Base-by-base conservation (phyloP, 2,113 vertebrate species). In the Myrmecobius fasciatus region DNA sequence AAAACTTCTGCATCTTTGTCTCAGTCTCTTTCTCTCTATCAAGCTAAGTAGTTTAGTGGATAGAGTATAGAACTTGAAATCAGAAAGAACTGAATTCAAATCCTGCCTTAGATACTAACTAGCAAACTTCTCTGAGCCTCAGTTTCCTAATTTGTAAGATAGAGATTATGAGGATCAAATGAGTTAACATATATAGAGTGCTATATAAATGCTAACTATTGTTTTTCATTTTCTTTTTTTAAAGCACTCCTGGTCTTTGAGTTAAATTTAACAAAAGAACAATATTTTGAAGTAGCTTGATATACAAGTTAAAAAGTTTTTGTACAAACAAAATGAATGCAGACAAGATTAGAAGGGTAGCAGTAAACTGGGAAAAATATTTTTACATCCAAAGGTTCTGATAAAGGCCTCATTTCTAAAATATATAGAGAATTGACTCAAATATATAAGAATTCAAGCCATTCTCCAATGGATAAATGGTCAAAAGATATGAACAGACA, bases 191-290 rank as follows among this genome's bases (percentile, higher is more conserved):
- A 51, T 51, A 53, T 53, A 67, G n/a, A 67, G 12, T 67, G 4
- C 31, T 36, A 83, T 83, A 83, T n/a, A 83, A 83, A 83, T 83
- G 20, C 67, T 20, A 75, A 17, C 51, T 56, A 49, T 26, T 92
- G n/a, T 25, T 28, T 25, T 48, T 97, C 31, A n/a, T 92, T 53
- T 54, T 89, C 25, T 51, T 22, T 91, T 92, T 96, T 14, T 52
- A 54, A 56, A 54, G 4, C 67, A 89, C 67, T 48, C 52, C 49
- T 0, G 54, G 43, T 5, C 31, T 89, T 89, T 94, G 43, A 93
- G 67, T 51, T 93, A 2, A 43, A 91, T 43, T 83, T 94, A 53
- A 53, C 7, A 92, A 89, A 89, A 95, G 53, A 92, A 67, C 46
- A 46, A 94, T 95, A 60, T 31, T 91, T 3, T 31, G 52, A 95